phyloP scores from a whole-genome alignment of 2,888 invertebrate species.

The Dimorphilus gyrociliatus region DNA sequence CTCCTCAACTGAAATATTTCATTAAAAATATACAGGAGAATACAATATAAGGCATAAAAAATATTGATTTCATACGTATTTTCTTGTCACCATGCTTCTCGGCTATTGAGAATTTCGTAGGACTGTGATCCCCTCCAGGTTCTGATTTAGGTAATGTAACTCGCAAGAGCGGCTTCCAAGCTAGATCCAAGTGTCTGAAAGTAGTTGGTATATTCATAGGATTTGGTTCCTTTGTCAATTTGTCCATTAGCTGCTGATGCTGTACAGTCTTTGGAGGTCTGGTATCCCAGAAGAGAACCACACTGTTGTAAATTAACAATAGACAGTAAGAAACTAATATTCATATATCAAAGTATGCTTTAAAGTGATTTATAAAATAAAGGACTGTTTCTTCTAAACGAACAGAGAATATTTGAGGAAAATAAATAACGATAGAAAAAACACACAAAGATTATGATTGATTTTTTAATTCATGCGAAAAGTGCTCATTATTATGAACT shows the following conservation, averaged over 20 bases:
- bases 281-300: slow-evolving; percentile 33
- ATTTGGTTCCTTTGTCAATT: slow-evolving; percentile 13
- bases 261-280: slow-evolving; percentile 20
- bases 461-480: no score
- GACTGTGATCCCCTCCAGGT: slow-evolving; percentile 35
- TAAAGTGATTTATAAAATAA: no score
- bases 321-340: no score
- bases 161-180: slow-evolving; percentile 35
- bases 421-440: no score
- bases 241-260: slow-evolving; percentile 6
- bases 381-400: no score
- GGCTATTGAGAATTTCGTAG: slow-evolving; percentile 31
- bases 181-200: slow-evolving; percentile 34
- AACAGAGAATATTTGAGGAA: no score
- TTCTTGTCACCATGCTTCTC: slow-evolving; percentile 30
- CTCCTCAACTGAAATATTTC: slow-evolving; percentile 1
- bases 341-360: no score
- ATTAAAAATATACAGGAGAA: not conserved
- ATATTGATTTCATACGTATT: slow-evolving; percentile 14
- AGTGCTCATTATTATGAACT: no score
- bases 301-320: no score
- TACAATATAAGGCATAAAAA: no score
- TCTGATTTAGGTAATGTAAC: slow-evolving; percentile 32
- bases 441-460: no score
- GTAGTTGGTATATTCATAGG: slow-evolving; percentile 29